Evolutionary conservation across 2,888 invertebrate genomes (phyloP), one percentile per base, ranked within the genome.

Genomic region (Nomada flava): DNA sequence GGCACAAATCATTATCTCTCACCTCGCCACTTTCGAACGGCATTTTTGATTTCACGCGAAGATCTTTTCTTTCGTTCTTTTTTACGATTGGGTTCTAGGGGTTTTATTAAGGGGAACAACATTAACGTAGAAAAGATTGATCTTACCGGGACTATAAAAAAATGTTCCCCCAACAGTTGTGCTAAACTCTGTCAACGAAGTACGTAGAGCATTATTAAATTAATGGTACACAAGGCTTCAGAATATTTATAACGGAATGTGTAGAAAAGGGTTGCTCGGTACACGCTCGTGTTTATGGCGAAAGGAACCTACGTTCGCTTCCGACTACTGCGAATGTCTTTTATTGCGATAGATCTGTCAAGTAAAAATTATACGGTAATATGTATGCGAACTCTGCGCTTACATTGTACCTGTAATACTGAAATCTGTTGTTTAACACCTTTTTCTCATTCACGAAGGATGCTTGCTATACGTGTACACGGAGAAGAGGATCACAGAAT

Each of bases 1-100:
- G 88, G 88, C 88, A 88, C 88, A 63, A 88, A 75, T 78, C 52
- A 2, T 47, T 44, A 10, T 11, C 13, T 2, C 0, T 44, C 11
- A 10, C 13, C 44, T 11, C 10, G 74, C 52, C 85, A 59, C n/a
- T 62, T 87, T 75, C 82, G 71, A 76, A 80, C 73, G 70, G 82
- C 79, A 73, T 74, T 86, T 76, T 85, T 67, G 57, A 79, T 76
- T 83, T 65, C 18, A 36, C 26, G 60, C 26, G 26, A 65, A 36
- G 47, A 73, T 26, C 18, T 13, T 20, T 53, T n/a, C 9, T 10
- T n/a, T 3, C 68, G 75, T 82, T 78, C 23, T 23, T 55, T 0
- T 44, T 44, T 13, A n/a, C n/a, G 52, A 67, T 76, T 68, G 47
- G 55, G 59, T 62, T 78, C 52, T 50, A 44, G 62, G 50, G 72